phyloP scores from a whole-genome alignment of 2,797 vertebrate species.

The Paedocypris micromegethes region DNA sequence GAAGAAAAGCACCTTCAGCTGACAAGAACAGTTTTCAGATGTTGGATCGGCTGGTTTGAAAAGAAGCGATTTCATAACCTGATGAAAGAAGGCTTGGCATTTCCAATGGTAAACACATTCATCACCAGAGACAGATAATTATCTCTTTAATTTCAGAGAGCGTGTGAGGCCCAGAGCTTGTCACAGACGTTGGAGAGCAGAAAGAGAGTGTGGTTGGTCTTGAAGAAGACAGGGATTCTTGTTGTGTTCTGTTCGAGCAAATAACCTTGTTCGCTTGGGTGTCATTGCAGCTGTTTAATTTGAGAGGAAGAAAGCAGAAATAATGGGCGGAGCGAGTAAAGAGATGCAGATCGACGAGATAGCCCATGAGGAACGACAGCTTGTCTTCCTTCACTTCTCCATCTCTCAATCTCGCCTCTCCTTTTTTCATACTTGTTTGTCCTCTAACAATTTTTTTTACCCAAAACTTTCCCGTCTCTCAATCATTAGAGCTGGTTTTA shows the following conservation, averaged over 20 bases:
- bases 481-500: too few species aligned
- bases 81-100: slow-evolving; percentile 66
- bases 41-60: slow-evolving; percentile 34
- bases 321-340: slow-evolving; percentile 1
- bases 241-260: slow-evolving; percentile 37
- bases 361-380: slow-evolving; percentile 20
- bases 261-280: slow-evolving; percentile 40
- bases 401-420: background rate
- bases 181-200: slow-evolving; percentile 48
- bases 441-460: background rate
- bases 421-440: background rate
- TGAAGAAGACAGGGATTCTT: slow-evolving; percentile 22
- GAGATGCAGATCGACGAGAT: slow-evolving; percentile 34
- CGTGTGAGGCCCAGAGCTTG: slow-evolving; percentile 49
- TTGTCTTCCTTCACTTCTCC: slow-evolving; percentile 13
- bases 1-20: slow-evolving; percentile 20
- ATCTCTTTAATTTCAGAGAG: slow-evolving; percentile 65
- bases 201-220: slow-evolving; percentile 46
- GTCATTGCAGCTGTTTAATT: slow-evolving; percentile 35
- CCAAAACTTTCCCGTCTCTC: background rate
- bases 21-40: slow-evolving; percentile 25
- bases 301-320: slow-evolving; percentile 16
- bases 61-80: slow-evolving; percentile 47
- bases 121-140: slow-evolving; percentile 71
- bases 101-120: slow-evolving; percentile 70